phyloP scores from a whole-genome alignment of 2,797 vertebrate species.

The Erpetoichthys calabaricus region DNA sequence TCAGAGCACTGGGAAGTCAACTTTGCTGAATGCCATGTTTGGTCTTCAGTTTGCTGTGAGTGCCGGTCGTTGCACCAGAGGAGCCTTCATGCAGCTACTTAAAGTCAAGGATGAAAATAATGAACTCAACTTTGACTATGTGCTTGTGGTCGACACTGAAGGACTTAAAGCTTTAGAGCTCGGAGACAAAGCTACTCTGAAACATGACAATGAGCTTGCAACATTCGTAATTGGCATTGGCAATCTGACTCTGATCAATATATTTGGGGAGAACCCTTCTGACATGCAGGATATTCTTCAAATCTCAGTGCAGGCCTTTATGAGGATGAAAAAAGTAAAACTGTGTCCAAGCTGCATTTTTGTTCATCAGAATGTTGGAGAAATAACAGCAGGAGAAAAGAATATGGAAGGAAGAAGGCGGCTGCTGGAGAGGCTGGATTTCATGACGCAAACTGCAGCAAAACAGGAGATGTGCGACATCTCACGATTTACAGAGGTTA shows the following conservation, averaged over 20 bases:
- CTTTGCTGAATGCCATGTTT: constrained; percentile 58
- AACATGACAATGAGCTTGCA: constrained; percentile 51
- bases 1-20: constrained; percentile 60
- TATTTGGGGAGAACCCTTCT: constrained; percentile 55
- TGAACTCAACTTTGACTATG: constrained; percentile 33
- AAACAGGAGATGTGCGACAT: constrained; percentile 35
- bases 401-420: constrained; percentile 40
- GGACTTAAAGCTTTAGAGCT: constrained; percentile 43
- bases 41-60: constrained; percentile 54
- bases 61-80: constrained; percentile 48
- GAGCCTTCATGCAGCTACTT: constrained; percentile 61
- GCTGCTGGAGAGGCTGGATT: constrained; percentile 44
- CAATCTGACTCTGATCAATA: constrained; percentile 57
- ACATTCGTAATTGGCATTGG: constrained; percentile 57
- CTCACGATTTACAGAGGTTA: constrained; percentile 41
- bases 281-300: constrained; percentile 59
- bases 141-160: constrained; percentile 53
- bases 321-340: constrained; percentile 49
- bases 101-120: constrained; percentile 26
- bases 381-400: constrained; percentile 39
- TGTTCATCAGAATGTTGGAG: constrained; percentile 36
- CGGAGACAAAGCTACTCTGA: constrained; percentile 24
- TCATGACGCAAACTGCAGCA: constrained; percentile 42
- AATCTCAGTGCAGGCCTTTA: constrained; percentile 52
- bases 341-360: constrained; percentile 40